These are phyloP conservation scores for Dunckerocampus dactyliophorus DNA, from an alignment of 2,113 vertebrate species.

Conservation along the genomic window DNA sequence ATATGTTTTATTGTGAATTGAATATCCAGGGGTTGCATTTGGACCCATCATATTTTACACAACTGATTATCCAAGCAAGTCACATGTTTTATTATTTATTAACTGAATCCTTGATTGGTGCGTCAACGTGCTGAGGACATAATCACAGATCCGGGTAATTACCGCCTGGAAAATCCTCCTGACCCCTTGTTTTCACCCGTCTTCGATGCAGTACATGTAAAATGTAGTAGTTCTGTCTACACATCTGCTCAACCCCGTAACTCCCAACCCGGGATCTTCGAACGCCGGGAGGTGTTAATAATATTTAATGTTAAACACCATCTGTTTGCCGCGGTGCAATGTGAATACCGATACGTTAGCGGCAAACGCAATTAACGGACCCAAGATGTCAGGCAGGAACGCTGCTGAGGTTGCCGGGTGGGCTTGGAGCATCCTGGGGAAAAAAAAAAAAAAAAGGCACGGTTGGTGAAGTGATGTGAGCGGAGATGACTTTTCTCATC, in stretches of 20 bases:
- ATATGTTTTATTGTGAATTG: too few relatives aligned
- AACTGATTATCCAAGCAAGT: too few relatives aligned
- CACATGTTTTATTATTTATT: too few relatives aligned
- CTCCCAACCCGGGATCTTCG: conserved; percentile 28
- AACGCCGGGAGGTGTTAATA: conserved; percentile 63
- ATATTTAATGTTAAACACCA: conserved; percentile 74
- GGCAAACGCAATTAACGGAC: conserved; percentile 58
- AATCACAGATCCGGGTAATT: neutral
- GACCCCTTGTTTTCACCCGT: neutral
- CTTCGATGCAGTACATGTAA: conserved; percentile 55
- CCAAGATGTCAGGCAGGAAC: conserved; percentile 57
- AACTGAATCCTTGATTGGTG: too few relatives aligned
- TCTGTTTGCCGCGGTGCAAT: conserved; percentile 57
- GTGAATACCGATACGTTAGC: conserved; percentile 53
- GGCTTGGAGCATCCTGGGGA: conserved; percentile 33
- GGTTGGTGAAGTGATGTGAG: conserved; percentile 50
- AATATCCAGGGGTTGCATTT: too few relatives aligned
- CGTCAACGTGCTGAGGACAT: too few relatives aligned
- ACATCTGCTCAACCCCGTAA: conserved; percentile 34
- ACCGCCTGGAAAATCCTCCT: neutral
- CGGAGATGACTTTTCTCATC: conserved; percentile 45
- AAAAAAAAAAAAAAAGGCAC: conserved; percentile 37
- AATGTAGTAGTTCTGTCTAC: conserved; percentile 47
- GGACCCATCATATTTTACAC: too few relatives aligned
- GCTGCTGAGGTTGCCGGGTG: conserved; percentile 16